Evolutionary conservation across 2,888 invertebrate species (phyloP).

Genomic region (Stenichneumon culpator): DNA sequence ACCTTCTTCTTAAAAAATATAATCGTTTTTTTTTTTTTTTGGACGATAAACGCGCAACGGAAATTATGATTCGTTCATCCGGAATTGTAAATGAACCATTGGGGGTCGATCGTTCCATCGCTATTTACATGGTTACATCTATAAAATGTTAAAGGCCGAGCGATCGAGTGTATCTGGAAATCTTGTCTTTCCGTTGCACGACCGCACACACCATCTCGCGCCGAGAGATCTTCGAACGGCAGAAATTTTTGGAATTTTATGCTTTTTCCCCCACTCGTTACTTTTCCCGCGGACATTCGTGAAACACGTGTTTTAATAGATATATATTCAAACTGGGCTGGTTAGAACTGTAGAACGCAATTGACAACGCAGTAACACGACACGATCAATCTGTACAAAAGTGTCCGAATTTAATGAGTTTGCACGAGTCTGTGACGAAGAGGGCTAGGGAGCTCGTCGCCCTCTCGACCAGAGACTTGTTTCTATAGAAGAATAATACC

Average conservation of each 20-base stretch:
- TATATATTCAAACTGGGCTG: constrained; percentile 50
- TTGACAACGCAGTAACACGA: constrained; percentile 34
- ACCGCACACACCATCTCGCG: not conserved
- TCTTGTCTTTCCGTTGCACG: not conserved
- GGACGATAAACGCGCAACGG: constrained; percentile 28
- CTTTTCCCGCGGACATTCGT: constrained; percentile 17
- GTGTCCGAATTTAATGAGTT: constrained; percentile 30
- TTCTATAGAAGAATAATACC: constrained; percentile 14
- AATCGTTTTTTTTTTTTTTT: constrained; percentile 44
- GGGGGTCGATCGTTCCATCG: constrained; percentile 38
- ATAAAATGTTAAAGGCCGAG: constrained; percentile 32
- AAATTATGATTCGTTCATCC: constrained; percentile 13
- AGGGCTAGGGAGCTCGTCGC: constrained; percentile 69
- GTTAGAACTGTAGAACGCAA: constrained; percentile 37
- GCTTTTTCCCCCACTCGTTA: constrained; percentile 11
- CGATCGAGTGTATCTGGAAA: not conserved
- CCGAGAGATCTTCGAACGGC: constrained; percentile 6
- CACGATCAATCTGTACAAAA: constrained; percentile 65
- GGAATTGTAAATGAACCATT: constrained; percentile 6
- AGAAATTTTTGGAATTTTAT: constrained; percentile 19
- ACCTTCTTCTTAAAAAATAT: constrained; percentile 57
- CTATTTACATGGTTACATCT: constrained; percentile 57
- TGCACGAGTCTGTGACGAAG: constrained; percentile 70
- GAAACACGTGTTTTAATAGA: constrained; percentile 40
- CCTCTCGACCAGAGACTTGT: constrained; percentile 70